Evolutionary conservation across 2,888 invertebrate species (phyloP), one percentile per base, ranked within the genome.

Genomic region (Mythimna ferrago): DNA sequence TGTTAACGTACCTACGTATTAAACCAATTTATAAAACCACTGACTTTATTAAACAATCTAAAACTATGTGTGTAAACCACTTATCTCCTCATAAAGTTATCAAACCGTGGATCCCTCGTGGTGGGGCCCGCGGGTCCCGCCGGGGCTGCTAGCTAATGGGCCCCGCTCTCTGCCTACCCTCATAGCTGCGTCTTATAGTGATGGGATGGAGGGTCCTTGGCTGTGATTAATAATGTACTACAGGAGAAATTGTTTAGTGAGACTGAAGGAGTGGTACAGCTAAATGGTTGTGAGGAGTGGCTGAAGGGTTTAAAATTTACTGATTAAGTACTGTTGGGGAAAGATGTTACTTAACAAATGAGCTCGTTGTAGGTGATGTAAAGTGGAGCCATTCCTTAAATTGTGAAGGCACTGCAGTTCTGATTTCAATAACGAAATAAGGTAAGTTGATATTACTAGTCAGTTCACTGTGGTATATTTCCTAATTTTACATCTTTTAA

Each of bases 181-280:
- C 70, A 41, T 19, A 32, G 38, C 69, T 14, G 44, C 48, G 32
- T 68, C 38, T 38, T 60, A 32, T 21, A 51, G 64, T n/a, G 76
- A 26, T 64, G 19, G 16, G 41, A 35, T 19, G 32, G 35, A 65
- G 78, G 61, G 71, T 57, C 26, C 71, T 63, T 6, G 51, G 35
- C 56, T 6, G 21, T 66, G 73, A 79, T 66, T 79, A 73, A 79
- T 66, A 57, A 62, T n/a, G 80, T 48, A 56, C 63, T 48, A 26
- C 32, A 35, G 19, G 38, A 44, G 72, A 35, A 48, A 35, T 64
- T 72, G 79, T 63, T 63, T 32, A 38, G 72, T 54, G 58, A 11
- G 9, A 16, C 57, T 71, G 56, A 38, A 60, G 48, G 26, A 70
- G 48, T 32, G 54, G 44, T 48, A 2, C 6, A 32, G 16, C 21